phyloP scores from a whole-genome alignment of 2,888 invertebrate genomes.

The Leucoma salicis region DNA sequence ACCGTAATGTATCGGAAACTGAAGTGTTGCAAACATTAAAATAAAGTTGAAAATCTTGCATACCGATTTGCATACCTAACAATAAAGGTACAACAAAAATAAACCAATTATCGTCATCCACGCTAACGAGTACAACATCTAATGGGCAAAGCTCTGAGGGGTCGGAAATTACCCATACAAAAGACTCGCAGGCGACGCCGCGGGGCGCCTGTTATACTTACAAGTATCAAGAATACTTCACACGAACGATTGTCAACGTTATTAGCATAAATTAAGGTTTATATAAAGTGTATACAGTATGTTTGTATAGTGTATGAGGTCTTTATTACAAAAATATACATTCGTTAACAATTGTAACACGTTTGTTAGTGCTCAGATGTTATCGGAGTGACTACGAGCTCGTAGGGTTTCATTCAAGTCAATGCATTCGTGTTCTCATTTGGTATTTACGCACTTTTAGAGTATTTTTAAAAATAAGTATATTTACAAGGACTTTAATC shows the following conservation, averaged over 20 bases:
- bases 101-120: constrained; percentile 41
- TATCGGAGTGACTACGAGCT: constrained; percentile 41
- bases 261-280: not conserved
- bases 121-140: constrained; percentile 44
- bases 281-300: not conserved
- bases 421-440: constrained; percentile 15
- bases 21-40: too few relatives aligned
- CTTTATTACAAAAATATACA: constrained; percentile 42
- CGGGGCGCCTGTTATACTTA: constrained; percentile 58
- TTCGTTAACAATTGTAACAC: constrained; percentile 41
- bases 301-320: constrained; percentile 23
- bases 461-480: too few relatives aligned
- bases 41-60: not conserved
- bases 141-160: constrained; percentile 52
- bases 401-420: constrained; percentile 18
- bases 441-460: too few relatives aligned
- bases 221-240: not conserved
- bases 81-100: constrained; percentile 20
- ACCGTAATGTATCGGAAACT: too few relatives aligned
- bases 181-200: constrained; percentile 48
- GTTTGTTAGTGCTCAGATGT: constrained; percentile 45
- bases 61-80: not conserved
- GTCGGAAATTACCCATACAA: constrained; percentile 59
- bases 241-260: constrained; percentile 13
- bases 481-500: too few relatives aligned